Percentiles rank a stretch among this genome's conserved stretches.
Evolutionary conservation across 2,888 invertebrate genomes (phyloP).

Genomic region (Glaucopsyche alexis): DNA sequence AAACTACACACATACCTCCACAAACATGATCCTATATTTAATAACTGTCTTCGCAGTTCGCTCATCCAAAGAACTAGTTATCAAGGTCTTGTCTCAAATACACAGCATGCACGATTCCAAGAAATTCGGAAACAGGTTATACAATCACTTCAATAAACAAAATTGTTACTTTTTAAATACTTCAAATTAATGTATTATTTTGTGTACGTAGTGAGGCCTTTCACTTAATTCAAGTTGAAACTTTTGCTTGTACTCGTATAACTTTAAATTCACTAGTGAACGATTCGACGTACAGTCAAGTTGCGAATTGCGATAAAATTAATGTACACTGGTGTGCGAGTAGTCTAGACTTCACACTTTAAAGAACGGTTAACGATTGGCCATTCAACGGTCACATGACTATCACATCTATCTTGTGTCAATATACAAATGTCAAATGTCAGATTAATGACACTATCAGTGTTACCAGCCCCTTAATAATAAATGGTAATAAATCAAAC

Average conservation of each 20-base stretch:
- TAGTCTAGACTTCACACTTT: slow-evolving; percentile 55
- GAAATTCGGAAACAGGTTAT: slow-evolving; percentile 68
- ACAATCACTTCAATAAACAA: slow-evolving; percentile 51
- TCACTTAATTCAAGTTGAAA: background rate
- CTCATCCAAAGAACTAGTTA: slow-evolving; percentile 78
- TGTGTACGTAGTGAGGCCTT: slow-evolving; percentile 1
- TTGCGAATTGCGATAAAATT: slow-evolving; percentile 4
- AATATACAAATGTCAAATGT: slow-evolving; percentile 42
- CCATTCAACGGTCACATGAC: slow-evolving; percentile 56
- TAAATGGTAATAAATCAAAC: too few species aligned
- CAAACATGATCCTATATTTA: slow-evolving; percentile 70
- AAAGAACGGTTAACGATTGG: slow-evolving; percentile 60
- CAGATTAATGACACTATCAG: background rate
- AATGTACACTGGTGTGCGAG: slow-evolving; percentile 54
- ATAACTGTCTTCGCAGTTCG: slow-evolving; percentile 69
- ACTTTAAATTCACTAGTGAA: background rate
- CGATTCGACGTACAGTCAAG: background rate
- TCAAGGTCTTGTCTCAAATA: slow-evolving; percentile 76
- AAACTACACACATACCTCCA: slow-evolving; percentile 78
- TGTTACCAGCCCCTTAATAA: background rate
- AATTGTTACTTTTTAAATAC: slow-evolving; percentile 38
- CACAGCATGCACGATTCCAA: slow-evolving; percentile 70
- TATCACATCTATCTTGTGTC: slow-evolving; percentile 22
- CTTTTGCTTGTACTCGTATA: background rate
- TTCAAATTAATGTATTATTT: background rate